phyloP scores from a whole-genome alignment of 2,888 invertebrate genomes.

The Baronia brevicornis region DNA sequence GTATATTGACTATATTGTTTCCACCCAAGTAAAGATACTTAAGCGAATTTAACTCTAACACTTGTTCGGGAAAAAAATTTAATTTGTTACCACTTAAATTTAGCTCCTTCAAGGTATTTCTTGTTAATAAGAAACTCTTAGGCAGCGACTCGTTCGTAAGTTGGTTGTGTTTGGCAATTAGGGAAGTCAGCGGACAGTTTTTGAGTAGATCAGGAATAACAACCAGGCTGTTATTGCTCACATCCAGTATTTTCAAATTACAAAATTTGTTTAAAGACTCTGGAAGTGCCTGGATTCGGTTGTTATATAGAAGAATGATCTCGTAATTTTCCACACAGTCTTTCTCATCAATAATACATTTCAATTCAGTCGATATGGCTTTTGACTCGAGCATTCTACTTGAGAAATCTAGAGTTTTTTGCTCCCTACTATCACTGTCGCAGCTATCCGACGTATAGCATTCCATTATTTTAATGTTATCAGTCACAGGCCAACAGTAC shows the following conservation, averaged over 20 bases:
- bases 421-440: constrained; percentile 83
- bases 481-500: no score
- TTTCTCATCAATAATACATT: constrained; percentile 77
- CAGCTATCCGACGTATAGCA: constrained; percentile 89
- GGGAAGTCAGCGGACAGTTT: constrained; percentile 82
- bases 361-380: constrained; percentile 75
- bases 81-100: constrained; percentile 96
- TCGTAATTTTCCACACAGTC: constrained; percentile 77
- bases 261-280: constrained; percentile 78
- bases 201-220: constrained; percentile 86
- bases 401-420: constrained; percentile 81
- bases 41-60: constrained; percentile 84
- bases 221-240: constrained; percentile 90
- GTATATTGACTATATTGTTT: constrained; percentile 87
- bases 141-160: constrained; percentile 90
- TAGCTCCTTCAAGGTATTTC: constrained; percentile 83
- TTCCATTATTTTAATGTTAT: constrained; percentile 74
- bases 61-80: constrained; percentile 88
- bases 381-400: constrained; percentile 72
- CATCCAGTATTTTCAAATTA: constrained; percentile 87
- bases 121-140: constrained; percentile 83
- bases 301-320: constrained; percentile 90
- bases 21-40: constrained; percentile 93
- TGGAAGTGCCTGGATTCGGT: constrained; percentile 83
- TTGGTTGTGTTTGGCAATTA: constrained; percentile 92